phyloP scores from a whole-genome alignment of 1,140 invertebrate species.

The Eufriesea mexicana region DNA sequence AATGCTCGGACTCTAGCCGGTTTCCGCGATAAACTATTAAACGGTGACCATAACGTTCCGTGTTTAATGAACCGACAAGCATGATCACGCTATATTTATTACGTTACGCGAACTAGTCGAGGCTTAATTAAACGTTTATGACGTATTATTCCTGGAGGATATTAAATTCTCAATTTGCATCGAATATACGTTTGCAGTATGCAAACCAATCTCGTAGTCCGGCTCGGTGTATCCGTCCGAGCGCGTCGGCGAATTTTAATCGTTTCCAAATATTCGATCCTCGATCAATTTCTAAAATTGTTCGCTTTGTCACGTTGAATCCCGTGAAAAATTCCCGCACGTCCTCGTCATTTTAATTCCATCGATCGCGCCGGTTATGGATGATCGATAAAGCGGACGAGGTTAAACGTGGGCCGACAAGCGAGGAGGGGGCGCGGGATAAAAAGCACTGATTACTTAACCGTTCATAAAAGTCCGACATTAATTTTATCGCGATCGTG shows the following conservation, averaged over 20 bases:
- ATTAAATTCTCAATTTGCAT: conserved; percentile 49
- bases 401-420: no score
- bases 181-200: conserved; percentile 46
- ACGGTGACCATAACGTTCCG: conserved; percentile 60
- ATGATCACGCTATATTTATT: conserved; percentile 60
- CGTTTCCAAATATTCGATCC: neutral
- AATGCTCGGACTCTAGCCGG: conserved; percentile 24
- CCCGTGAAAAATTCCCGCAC: neutral
- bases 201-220: conserved; percentile 29
- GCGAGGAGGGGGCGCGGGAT: neutral
- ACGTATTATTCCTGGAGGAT: conserved; percentile 49
- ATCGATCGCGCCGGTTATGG: neutral
- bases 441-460: conserved; percentile 46
- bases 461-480: conserved; percentile 53
- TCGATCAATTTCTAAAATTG: neutral
- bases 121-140: conserved; percentile 66
- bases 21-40: conserved; percentile 60
- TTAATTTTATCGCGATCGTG: conserved; percentile 52
- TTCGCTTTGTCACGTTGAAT: neutral
- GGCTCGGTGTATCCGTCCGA: neutral
- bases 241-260: conserved; percentile 33
- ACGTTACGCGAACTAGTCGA: conserved; percentile 52
- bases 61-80: conserved; percentile 59
- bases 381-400: no score
- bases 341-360: neutral